Conservation (phyloP, 2,797 vertebrate genomes). For the Myotis myotis region DNA sequence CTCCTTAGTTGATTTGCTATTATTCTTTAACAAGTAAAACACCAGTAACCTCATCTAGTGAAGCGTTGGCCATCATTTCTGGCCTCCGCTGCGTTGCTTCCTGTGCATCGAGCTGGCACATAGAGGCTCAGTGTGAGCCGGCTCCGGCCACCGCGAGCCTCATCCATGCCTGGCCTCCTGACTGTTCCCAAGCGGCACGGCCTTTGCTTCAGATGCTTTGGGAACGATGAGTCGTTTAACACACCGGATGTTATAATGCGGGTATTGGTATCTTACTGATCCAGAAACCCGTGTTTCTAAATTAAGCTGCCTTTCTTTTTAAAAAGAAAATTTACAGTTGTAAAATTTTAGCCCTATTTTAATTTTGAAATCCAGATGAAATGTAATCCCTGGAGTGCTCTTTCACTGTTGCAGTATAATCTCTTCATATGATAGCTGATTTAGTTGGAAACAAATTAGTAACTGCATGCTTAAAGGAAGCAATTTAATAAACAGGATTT, state of each 20-base stretch:
- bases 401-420: slow-evolving; percentile 73
- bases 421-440: slow-evolving; percentile 82
- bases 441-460: slow-evolving; percentile 84
- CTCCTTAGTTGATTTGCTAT: neutral
- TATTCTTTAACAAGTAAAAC: neutral
- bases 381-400: slow-evolving; percentile 73
- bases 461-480: slow-evolving; percentile 84
- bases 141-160: neutral
- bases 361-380: slow-evolving; percentile 81
- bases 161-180: neutral
- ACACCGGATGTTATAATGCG: neutral
- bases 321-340: slow-evolving; percentile 69
- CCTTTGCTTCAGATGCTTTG: neutral
- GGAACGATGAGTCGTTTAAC: neutral
- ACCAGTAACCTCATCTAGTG: neutral
- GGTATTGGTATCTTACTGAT: slow-evolving; percentile 30
- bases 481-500: slow-evolving; percentile 85
- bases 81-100: neutral
- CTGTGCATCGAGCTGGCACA: neutral
- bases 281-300: neutral
- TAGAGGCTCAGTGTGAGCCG: neutral
- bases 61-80: neutral
- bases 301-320: slow-evolving; percentile 37
- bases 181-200: neutral
- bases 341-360: slow-evolving; percentile 71